Conservation (phyloP, 2,113 vertebrate genomes). For the Chaetodon trifascialis region DNA sequence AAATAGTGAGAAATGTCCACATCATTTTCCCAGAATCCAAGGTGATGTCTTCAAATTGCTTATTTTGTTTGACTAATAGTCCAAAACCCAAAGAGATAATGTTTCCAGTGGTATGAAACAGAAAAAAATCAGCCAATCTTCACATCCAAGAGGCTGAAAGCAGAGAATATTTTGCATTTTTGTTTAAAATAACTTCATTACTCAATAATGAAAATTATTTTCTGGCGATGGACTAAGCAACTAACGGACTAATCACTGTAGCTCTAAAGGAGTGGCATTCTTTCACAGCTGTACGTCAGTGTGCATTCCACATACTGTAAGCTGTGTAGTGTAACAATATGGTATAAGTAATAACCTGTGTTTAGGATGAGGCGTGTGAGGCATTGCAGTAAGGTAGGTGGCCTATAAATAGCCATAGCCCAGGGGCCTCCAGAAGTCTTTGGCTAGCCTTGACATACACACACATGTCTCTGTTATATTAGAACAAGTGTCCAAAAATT, state of each 20-base stretch:
- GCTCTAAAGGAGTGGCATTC: not conserved
- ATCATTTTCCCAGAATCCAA: not conserved
- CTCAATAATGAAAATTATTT: not conserved
- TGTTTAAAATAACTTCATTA: not conserved
- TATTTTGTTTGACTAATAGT: not conserved
- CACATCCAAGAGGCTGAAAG: not conserved
- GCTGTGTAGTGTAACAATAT: conserved; percentile 36
- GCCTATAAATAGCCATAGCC: conserved; percentile 76
- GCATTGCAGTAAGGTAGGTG: conserved; percentile 68
- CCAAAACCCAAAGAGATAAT: not conserved
- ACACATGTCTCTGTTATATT: not conserved
- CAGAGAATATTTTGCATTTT: not conserved
- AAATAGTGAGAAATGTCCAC: not conserved
- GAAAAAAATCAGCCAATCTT: not conserved
- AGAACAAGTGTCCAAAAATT: conserved; percentile 5
- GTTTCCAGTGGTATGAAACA: not conserved
- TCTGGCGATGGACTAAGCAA: not conserved
- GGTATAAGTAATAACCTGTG: conserved; percentile 55
- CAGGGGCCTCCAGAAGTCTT: conserved; percentile 65
- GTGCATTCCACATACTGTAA: conserved; percentile 13
- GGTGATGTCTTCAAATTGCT: not conserved
- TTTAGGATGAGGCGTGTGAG: conserved; percentile 58
- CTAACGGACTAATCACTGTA: not conserved
- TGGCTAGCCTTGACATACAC: conserved; percentile 64
- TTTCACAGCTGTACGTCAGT: not conserved